phyloP scores from a whole-genome alignment of 2,113 vertebrate species.

The Megalops atlanticus region DNA sequence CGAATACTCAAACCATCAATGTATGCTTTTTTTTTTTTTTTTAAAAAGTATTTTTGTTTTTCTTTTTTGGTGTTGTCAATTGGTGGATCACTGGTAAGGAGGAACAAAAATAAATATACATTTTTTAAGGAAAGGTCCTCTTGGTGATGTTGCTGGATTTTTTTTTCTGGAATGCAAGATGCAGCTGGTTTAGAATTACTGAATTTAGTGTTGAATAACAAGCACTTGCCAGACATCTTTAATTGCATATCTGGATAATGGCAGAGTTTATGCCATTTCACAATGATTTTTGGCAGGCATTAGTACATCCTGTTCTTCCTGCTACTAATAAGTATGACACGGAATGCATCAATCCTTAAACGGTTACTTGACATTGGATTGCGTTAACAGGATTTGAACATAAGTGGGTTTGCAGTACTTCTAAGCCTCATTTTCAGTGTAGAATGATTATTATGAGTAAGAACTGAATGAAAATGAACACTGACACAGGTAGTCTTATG shows the following conservation, averaged over 20 bases:
- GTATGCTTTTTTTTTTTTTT: constrained; percentile 66
- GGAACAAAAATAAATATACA: constrained; percentile 70
- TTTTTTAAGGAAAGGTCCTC: constrained; percentile 56
- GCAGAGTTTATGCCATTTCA: neutral
- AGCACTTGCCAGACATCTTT: neutral
- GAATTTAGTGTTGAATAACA: too few species aligned
- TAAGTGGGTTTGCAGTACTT: too few species aligned
- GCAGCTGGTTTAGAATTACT: neutral
- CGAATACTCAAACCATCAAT: constrained; percentile 51
- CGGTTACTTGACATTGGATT: too few species aligned
- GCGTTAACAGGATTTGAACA: too few species aligned
- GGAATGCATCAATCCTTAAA: too few species aligned
- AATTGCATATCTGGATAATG: too few species aligned
- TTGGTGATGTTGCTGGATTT: neutral
- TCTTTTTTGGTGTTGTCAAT: constrained; percentile 67
- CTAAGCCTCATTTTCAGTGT: too few species aligned
- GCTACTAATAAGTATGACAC: neutral
- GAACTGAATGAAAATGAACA: neutral
- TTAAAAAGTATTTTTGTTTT: constrained; percentile 60
- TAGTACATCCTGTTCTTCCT: neutral
- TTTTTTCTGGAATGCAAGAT: neutral
- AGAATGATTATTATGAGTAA: neutral
- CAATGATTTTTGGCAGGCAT: neutral
- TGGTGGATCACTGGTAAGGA: constrained; percentile 69
- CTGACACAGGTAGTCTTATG: neutral